Conservation (phyloP, 2,888 invertebrate genomes). For the Oxycera nigricornis region DNA sequence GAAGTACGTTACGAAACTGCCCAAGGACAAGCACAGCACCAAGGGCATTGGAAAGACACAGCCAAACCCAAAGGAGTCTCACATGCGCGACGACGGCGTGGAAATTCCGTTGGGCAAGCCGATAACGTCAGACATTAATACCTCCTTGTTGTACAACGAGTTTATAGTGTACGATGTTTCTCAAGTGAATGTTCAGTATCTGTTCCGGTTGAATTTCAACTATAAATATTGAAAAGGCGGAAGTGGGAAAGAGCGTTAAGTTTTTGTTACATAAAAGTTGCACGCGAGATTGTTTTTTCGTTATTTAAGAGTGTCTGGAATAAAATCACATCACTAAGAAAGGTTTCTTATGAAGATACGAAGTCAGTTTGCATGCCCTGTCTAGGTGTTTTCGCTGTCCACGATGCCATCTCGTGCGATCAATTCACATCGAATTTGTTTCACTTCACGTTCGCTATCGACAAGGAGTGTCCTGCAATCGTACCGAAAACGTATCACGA, state of each 20-base stretch:
- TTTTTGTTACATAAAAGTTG: too few species aligned
- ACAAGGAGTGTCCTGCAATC: slow-evolving; percentile 64
- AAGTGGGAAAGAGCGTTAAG: too few species aligned
- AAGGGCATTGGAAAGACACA: slow-evolving; percentile 86
- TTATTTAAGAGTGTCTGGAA: too few species aligned
- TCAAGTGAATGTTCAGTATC: slow-evolving; percentile 90
- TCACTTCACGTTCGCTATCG: slow-evolving; percentile 71
- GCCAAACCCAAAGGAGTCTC: slow-evolving; percentile 75
- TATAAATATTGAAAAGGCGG: slow-evolving; percentile 75
- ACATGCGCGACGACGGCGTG: slow-evolving; percentile 71
- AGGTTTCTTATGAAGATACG: too few species aligned
- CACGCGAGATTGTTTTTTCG: too few species aligned
- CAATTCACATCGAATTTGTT: slow-evolving; percentile 75
- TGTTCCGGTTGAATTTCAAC: slow-evolving; percentile 86
- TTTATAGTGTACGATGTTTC: slow-evolving; percentile 96
- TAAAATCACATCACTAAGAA: too few species aligned
- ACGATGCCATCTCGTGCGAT: slow-evolving; percentile 66
- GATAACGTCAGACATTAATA: slow-evolving; percentile 58
- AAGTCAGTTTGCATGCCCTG: too few species aligned
- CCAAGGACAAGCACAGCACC: slow-evolving; percentile 84
- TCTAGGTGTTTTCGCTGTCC: too few species aligned
- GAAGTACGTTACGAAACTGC: slow-evolving; percentile 78
- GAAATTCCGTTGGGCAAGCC: slow-evolving; percentile 81
- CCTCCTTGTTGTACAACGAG: slow-evolving; percentile 88
- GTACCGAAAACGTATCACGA: slow-evolving; percentile 74